phyloP scores from a whole-genome alignment of 30 jellyfish, hydroid and myxozoan genomes.

The Hydra vulgaris region DNA sequence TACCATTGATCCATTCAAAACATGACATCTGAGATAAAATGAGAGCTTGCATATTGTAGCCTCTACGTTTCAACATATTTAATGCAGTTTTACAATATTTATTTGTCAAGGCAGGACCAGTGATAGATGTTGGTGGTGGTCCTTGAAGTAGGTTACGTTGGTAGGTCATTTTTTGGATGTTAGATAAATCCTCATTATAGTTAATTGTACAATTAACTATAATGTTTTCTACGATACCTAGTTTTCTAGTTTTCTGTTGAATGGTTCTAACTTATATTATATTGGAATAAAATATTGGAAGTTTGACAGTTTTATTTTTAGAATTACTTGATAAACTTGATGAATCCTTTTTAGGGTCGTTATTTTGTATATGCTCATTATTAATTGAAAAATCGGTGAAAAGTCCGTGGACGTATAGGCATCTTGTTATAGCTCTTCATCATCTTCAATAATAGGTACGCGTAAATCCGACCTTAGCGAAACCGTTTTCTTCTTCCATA shows the following conservation, averaged over 20 bases:
- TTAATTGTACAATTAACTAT: conserved; percentile 46
- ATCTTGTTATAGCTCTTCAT: neutral
- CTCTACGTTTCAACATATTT: conserved; percentile 23
- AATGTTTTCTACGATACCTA: conserved; percentile 39
- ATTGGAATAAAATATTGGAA: conserved; percentile 46
- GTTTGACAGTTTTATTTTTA: conserved; percentile 7
- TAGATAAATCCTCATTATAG: conserved; percentile 18
- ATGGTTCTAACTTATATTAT: neutral
- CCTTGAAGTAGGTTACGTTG: conserved; percentile 40
- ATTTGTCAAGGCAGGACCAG: conserved; percentile 32
- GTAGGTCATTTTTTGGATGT: conserved; percentile 35
- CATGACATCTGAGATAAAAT: conserved; percentile 44
- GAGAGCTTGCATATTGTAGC: conserved; percentile 27
- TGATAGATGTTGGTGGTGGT: conserved; percentile 21
- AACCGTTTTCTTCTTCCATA: too few species aligned
- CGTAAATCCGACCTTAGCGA: too few species aligned
- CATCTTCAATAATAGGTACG: too few species aligned
- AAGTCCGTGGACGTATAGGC: neutral
- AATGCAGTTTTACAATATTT: conserved; percentile 30
- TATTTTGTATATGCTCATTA: neutral
- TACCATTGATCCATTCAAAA: conserved; percentile 20
- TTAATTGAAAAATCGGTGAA: neutral
- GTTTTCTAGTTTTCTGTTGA: conserved; percentile 29
- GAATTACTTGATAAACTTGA: neutral
- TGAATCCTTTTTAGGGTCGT: neutral